Percentiles rank a stretch among this genome's conserved stretches.
Evolutionary conservation across 2,113 vertebrate species (phyloP).

Genomic region (Cavia porcellus): DNA sequence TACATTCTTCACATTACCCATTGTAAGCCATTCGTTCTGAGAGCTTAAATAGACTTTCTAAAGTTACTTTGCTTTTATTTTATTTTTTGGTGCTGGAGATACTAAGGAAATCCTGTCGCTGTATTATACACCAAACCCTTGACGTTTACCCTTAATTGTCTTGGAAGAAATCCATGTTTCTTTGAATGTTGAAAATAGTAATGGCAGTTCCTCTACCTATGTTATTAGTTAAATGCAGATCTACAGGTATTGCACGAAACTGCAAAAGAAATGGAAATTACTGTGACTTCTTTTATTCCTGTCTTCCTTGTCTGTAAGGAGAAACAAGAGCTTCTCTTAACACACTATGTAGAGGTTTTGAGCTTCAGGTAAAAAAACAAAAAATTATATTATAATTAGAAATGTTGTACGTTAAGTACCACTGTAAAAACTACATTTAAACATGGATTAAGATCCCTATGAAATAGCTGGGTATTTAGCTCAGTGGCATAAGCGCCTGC

Average conservation of each 20-base stretch:
- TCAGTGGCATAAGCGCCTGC: too few relatives aligned
- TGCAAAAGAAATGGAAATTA: slow-evolving; percentile 51
- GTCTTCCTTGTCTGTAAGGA: background rate
- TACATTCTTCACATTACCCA: background rate
- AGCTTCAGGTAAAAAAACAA: slow-evolving; percentile 16
- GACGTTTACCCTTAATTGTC: background rate
- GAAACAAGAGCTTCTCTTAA: background rate
- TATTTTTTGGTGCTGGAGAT: background rate
- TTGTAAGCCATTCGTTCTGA: background rate
- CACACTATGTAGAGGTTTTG: background rate
- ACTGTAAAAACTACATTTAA: slow-evolving; percentile 4
- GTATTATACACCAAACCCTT: background rate
- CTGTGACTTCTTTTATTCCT: background rate
- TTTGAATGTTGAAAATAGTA: background rate
- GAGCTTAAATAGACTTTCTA: background rate
- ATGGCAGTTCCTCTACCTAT: background rate
- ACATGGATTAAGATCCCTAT: background rate
- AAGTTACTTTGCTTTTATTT: background rate
- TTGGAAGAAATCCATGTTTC: slow-evolving; percentile 45
- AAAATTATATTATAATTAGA: slow-evolving; percentile 1
- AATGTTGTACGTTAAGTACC: background rate
- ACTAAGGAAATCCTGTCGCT: background rate
- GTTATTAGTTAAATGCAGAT: slow-evolving; percentile 19
- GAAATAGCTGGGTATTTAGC: background rate
- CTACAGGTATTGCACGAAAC: background rate